Percentiles rank a stretch among this genome's conserved stretches.
Conservation (phyloP, 2,113 vertebrate genomes). For the Eptesicus fuscus region DNA sequence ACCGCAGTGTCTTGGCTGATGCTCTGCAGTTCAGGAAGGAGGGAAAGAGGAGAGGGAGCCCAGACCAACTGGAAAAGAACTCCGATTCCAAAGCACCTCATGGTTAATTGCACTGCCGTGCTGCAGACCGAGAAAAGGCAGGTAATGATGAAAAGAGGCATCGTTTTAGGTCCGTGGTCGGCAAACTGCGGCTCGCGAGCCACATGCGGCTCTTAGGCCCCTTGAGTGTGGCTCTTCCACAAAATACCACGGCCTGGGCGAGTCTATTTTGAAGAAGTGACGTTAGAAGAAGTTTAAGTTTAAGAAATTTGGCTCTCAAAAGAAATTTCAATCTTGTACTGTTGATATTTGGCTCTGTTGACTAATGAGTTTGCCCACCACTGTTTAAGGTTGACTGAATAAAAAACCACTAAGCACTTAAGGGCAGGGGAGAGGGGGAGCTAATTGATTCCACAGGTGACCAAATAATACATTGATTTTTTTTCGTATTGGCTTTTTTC, state of each 20-base stretch:
- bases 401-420: not conserved
- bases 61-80: constrained; percentile 11
- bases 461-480: not conserved
- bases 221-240: too few species aligned
- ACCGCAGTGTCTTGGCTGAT: not conserved
- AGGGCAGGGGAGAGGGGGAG: not conserved
- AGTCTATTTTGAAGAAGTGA: too few species aligned
- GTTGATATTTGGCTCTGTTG: too few species aligned
- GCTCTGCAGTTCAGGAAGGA: not conserved
- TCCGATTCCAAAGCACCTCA: not conserved
- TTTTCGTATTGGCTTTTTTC: not conserved
- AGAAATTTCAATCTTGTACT: too few species aligned
- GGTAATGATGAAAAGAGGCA: not conserved
- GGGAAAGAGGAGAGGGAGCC: not conserved
- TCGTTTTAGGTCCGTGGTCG: too few species aligned
- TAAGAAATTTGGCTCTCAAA: too few species aligned
- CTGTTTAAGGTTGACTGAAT: not conserved
- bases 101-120: not conserved
- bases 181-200: too few species aligned
- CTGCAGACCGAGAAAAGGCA: not conserved
- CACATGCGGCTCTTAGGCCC: too few species aligned
- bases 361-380: too few species aligned
- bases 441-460: not conserved
- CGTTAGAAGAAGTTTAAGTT: too few species aligned
- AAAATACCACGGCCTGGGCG: too few species aligned